Base-by-base conservation (phyloP, 2,888 invertebrate genomes). In the Drosophila emarginata region DNA sequence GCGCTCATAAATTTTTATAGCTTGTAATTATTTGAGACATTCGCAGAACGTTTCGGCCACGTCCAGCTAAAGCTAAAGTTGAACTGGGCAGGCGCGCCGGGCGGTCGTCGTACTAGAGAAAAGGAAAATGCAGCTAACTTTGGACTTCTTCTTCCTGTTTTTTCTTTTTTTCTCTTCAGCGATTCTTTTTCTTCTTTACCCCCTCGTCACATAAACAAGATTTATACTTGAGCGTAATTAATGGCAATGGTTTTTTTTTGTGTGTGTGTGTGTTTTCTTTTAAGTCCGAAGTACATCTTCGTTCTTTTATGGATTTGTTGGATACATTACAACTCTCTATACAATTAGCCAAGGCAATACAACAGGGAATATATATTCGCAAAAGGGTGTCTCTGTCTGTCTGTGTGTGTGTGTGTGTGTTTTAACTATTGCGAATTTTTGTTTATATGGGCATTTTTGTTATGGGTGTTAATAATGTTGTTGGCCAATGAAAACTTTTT, bases 1-100 rank as follows among this genome's bases (percentile, higher is more conserved):
- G 70, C 67, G 73, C 66, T 74, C 84, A 86, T 85, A 80, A 82
- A 85, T 79, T 80, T 86, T 82, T 84, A 85, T 84, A 77, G 82
- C 86, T 79, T 79, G 79, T 84, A 85, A 85, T 76, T 76, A 76
- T 82, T 86, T 84, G 77, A 71, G 77, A 83, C 76, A 66, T 45
- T 78, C 72, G 68, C 40, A 64, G 59, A 53, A 57, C 61, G 32
- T 23, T 39, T 37, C 15, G 18, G 59, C 50, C 61, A n/a, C 37
- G n/a, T 21, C 51, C 28, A 11, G 2, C 2, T 28, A 1, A 28
- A 28, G 4, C 32, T n/a, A 32, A 36, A 36, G 39, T 37, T 32
- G 51, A 51, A 23, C 64, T 77, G 80, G 77, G 67, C 80, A 74
- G 74, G 81, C 76, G 78, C 81, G 69, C 64, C 82, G 79, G 82